Evolutionary conservation across 2,797 vertebrate genomes (phyloP).

Genomic region (Eptatretus atami): DNA sequence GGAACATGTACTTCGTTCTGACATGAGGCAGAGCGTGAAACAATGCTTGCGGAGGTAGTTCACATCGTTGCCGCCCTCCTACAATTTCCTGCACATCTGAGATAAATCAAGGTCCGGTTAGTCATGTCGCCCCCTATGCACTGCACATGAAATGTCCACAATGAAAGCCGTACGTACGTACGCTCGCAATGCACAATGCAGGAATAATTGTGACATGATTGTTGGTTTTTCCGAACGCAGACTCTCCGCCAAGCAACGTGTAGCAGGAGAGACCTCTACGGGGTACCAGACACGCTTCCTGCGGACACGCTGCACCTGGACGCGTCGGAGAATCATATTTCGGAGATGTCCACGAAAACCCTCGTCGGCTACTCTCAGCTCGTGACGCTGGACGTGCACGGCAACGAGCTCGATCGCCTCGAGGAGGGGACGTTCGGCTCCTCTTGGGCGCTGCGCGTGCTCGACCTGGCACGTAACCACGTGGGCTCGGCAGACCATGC

Average conservation of each 20-base stretch:
- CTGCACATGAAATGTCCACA: too few relatives aligned
- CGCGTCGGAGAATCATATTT: slow-evolving; percentile 50
- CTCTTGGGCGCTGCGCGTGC: background rate
- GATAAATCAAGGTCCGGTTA: too few relatives aligned
- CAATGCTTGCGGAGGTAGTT: too few relatives aligned
- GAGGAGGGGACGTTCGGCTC: slow-evolving; percentile 15
- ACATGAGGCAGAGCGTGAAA: too few relatives aligned
- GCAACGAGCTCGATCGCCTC: slow-evolving; percentile 58
- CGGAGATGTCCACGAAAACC: slow-evolving; percentile 63
- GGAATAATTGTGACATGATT: background rate
- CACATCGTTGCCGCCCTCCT: too few relatives aligned
- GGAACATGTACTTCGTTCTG: too few relatives aligned
- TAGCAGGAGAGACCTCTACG: slow-evolving; percentile 22
- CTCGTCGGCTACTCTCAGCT: slow-evolving; percentile 48
- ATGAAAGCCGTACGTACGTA: too few relatives aligned
- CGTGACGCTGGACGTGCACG: slow-evolving; percentile 39
- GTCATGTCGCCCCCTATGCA: too few relatives aligned
- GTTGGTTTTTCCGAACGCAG: background rate
- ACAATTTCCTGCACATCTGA: too few relatives aligned
- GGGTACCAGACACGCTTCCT: slow-evolving; percentile 24
- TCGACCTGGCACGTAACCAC: background rate
- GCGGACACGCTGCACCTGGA: slow-evolving; percentile 23
- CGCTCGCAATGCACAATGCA: too few relatives aligned
- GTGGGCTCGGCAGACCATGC: background rate
- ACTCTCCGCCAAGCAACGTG: slow-evolving; percentile 19